A percentile compares a stretch with the other conserved stretches of the same genome.
phyloP scores from a whole-genome alignment of 2,797 vertebrate genomes.

The Diplodus sargus region DNA sequence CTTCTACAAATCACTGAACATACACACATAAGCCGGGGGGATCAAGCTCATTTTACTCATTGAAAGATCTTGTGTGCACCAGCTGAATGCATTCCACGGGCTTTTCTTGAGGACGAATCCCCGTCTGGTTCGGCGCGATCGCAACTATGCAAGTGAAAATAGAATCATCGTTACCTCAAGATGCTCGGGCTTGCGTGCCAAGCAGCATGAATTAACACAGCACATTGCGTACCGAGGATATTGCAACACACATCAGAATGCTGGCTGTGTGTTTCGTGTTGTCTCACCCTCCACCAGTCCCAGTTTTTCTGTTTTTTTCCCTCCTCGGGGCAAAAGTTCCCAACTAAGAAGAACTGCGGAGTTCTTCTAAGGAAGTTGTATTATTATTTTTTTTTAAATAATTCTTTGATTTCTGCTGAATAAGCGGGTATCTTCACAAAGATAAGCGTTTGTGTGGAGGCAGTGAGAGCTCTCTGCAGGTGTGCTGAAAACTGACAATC shows the following conservation, averaged over 20 bases:
- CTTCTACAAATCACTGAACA: constrained; percentile 85
- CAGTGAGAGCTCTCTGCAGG: constrained; percentile 73
- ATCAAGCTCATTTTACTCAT: constrained; percentile 81
- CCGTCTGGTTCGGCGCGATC: constrained; percentile 62
- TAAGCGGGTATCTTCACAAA: constrained; percentile 35
- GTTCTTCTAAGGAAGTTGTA: constrained; percentile 15
- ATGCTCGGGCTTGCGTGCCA: constrained; percentile 66
- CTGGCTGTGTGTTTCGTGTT: constrained; percentile 63
- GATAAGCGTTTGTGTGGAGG: constrained; percentile 54
- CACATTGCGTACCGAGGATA: constrained; percentile 52
- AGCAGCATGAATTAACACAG: constrained; percentile 70
- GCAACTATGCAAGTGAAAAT: constrained; percentile 65
- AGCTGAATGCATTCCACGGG: constrained; percentile 77
- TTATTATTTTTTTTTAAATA: not conserved
- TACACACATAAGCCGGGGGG: constrained; percentile 79
- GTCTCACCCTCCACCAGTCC: constrained; percentile 37
- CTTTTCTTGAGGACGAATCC: constrained; percentile 67
- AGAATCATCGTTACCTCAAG: constrained; percentile 61
- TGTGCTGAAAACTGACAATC: constrained; percentile 79
- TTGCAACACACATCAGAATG: constrained; percentile 72
- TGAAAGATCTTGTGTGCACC: constrained; percentile 72
- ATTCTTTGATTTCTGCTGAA: constrained; percentile 32
- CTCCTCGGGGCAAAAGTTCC: constrained; percentile 44
- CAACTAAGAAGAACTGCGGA: constrained; percentile 25
- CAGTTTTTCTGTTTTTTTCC: constrained; percentile 17